These are phyloP conservation scores for Cantharis rustica DNA, from an alignment of 2,888 invertebrate genomes.

Conservation along the genomic window DNA sequence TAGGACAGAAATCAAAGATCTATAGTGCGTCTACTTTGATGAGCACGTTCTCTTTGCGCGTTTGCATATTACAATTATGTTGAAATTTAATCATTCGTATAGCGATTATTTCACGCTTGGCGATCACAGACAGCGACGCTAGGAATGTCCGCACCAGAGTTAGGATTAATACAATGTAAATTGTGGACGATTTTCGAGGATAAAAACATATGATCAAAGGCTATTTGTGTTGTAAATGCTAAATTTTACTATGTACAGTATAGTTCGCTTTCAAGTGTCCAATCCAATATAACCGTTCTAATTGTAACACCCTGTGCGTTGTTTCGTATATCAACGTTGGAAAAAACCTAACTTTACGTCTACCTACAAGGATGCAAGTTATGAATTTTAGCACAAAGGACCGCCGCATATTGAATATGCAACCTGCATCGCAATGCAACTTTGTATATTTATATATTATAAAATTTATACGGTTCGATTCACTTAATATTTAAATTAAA, in stretches of 20 bases:
- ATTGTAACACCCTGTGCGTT: not conserved
- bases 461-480: constrained; percentile 52
- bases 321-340: not conserved
- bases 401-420: constrained; percentile 44
- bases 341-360: constrained; percentile 3
- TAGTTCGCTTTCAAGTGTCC: not conserved
- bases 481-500: constrained; percentile 51
- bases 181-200: constrained; percentile 54
- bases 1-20: constrained; percentile 36
- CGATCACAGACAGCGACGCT: constrained; percentile 57
- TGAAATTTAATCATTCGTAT: constrained; percentile 59
- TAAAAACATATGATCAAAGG: constrained; percentile 29
- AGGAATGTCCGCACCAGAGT: constrained; percentile 56
- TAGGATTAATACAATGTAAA: constrained; percentile 56
- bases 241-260: not conserved
- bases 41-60: constrained; percentile 40
- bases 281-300: not conserved
- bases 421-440: constrained; percentile 50
- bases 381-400: constrained; percentile 49
- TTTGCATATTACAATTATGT: constrained; percentile 56
- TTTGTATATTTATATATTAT: constrained; percentile 52
- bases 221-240: constrained; percentile 2
- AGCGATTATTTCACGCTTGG: constrained; percentile 55
- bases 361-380: constrained; percentile 43
- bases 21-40: constrained; percentile 36